These are phyloP conservation scores for Microtus montanus DNA, from an alignment of 2,113 vertebrate species.

Conservation along the genomic window DNA sequence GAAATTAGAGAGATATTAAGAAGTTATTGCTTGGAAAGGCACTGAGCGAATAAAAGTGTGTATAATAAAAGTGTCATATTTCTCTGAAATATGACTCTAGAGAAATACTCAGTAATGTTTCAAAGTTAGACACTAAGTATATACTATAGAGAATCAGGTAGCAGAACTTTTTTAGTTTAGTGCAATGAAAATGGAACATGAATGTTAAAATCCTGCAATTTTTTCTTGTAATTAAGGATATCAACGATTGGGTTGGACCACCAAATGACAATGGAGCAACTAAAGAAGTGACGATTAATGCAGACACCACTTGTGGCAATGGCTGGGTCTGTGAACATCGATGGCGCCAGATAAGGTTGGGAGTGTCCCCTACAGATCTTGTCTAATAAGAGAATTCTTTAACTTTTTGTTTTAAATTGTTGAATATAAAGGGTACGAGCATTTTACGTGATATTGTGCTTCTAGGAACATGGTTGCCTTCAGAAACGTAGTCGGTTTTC, in stretches of 20 bases:
- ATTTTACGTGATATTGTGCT: background rate
- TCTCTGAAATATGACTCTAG: background rate
- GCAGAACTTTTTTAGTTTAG: background rate
- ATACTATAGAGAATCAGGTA: background rate
- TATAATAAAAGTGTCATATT: background rate
- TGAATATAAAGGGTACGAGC: background rate
- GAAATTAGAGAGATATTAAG: background rate
- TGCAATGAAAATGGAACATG: background rate
- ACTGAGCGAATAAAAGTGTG: background rate
- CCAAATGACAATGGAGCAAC: conserved; percentile 89
- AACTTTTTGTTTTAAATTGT: background rate
- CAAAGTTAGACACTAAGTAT: background rate
- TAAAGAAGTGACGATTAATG: conserved; percentile 91
- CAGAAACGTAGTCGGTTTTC: conserved; percentile 92
- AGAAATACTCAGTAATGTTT: background rate
- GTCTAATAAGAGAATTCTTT: background rate
- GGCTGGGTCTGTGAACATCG: conserved; percentile 97
- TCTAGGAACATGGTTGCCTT: conserved; percentile 96
- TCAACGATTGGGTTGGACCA: conserved; percentile 95
- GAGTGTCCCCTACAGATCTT: background rate
- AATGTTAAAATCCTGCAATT: background rate
- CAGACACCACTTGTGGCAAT: conserved; percentile 93
- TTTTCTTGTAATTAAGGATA: conserved; percentile 85
- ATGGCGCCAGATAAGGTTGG: conserved; percentile 96
- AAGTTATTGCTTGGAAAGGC: background rate